These are phyloP conservation scores for Alethe diademata DNA, from an alignment of 2,113 vertebrate species.

Conservation along the genomic window DNA sequence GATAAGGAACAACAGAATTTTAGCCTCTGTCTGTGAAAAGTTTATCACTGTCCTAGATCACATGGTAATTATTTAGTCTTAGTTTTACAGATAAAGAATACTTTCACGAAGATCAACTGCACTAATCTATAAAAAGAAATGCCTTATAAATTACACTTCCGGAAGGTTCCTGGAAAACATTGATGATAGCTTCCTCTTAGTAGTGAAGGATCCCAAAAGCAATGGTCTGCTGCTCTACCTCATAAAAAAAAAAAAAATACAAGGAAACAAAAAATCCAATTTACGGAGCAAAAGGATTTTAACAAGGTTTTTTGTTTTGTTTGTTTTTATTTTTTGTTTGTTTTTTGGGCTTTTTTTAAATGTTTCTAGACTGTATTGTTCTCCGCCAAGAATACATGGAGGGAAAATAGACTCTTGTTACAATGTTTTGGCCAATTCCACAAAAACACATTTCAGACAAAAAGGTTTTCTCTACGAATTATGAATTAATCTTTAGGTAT, in stretches of 20 bases:
- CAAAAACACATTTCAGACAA: not conserved
- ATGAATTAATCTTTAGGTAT: not conserved
- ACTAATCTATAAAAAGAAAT: not conserved
- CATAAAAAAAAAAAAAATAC: accelerated
- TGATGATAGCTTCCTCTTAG: not conserved
- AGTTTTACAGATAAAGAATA: not conserved
- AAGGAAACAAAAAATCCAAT: not conserved
- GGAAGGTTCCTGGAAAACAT: not conserved
- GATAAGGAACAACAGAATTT: not conserved
- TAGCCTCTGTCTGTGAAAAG: not conserved
- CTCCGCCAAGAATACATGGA: not conserved
- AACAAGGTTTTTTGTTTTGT: too few species aligned
- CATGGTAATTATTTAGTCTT: not conserved
- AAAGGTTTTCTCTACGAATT: not conserved
- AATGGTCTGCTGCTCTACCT: not conserved
- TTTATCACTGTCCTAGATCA: not conserved
- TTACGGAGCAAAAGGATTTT: not conserved
- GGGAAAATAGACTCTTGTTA: not conserved
- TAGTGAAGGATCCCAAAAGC: not conserved
- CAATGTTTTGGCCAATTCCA: not conserved
- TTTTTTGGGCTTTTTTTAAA: not conserved
- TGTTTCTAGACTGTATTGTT: not conserved
- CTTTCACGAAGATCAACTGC: not conserved
- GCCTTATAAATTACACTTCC: not conserved
- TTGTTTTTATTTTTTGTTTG: too few species aligned